Base-by-base conservation (phyloP, 2,113 vertebrate species). In the Ictidomys tridecemlineatus region DNA sequence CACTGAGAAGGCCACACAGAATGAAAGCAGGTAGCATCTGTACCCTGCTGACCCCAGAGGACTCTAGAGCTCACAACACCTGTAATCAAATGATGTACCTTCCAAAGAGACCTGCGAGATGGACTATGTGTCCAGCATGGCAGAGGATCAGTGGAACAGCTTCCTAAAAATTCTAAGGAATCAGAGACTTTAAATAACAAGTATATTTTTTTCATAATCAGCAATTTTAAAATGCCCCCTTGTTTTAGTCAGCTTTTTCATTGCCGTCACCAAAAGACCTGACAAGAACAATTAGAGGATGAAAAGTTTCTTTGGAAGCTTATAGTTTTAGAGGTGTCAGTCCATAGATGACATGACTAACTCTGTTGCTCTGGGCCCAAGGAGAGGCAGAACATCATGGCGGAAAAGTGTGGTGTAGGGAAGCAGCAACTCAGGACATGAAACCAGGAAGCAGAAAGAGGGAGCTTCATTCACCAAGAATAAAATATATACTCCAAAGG, bases 151-250 rank as follows among this genome's bases (percentile, higher is more conserved):
- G 70, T 37, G 22, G 39, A 80, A 94, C 42, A 39, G 39, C 39
- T 39, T 82, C 12, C 84, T 3, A 76, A 92, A 95, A 37, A 34
- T 85, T 83, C n/a, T 93, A 73, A 78, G 80, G 53, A 91, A 45
- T 69, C 69, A 73, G 78, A 90, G 39, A 96, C 22, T 30, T 61
- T 83, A 56, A 86, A 16, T 8, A 73, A 76, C 1, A 58, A 22
- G 18, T 0, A 69, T 83, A 85, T 58, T 82, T 79, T 79, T 61
- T 94, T 84, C 24, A 42, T 92, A 34, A 79, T 0, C 37, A 77
- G 39, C 48, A 51, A 80, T 51, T 84, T 58, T 9, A 90, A 96
- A 85, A 39, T 34, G 5, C 39, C 20, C 5, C 39, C 32, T 79
- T 8, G 13, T 30, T 0, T 80, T 20, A 28, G 63, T 22, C 65